These are phyloP conservation scores for Heliconius erato DNA, from an alignment of 2,888 invertebrate species.

Conservation along the genomic window DNA sequence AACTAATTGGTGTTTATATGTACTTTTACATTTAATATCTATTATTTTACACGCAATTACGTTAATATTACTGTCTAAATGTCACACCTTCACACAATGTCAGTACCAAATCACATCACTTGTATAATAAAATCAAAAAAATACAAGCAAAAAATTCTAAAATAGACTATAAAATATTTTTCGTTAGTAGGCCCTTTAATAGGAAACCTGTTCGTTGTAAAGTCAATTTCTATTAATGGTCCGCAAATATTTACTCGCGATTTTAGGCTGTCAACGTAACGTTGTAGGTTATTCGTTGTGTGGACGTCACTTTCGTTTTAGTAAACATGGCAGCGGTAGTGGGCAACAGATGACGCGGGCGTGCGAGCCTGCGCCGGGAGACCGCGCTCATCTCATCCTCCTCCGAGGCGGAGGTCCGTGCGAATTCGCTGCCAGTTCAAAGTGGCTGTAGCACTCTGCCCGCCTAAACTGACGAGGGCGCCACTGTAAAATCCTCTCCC, in stretches of 20 bases:
- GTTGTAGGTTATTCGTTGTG: slow-evolving; percentile 83
- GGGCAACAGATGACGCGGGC: slow-evolving; percentile 84
- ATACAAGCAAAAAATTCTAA: slow-evolving; percentile 42
- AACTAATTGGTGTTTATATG: slow-evolving; percentile 38
- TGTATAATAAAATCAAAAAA: slow-evolving; percentile 50
- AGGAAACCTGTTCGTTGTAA: slow-evolving; percentile 72
- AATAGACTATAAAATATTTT: slow-evolving; percentile 47
- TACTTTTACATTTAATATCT: slow-evolving; percentile 14
- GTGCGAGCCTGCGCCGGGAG: slow-evolving; percentile 78
- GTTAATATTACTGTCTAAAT: slow-evolving; percentile 47
- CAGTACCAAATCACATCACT: slow-evolving; percentile 43
- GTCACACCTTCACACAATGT: slow-evolving; percentile 51
- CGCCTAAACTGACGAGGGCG: slow-evolving; percentile 65
- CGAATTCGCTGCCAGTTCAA: slow-evolving; percentile 66
- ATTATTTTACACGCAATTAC: slow-evolving; percentile 35
- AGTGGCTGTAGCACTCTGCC: slow-evolving; percentile 62
- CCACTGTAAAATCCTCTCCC: slow-evolving; percentile 65
- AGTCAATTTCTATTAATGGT: slow-evolving; percentile 60
- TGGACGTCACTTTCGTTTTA: slow-evolving; percentile 80
- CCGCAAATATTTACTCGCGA: slow-evolving; percentile 61
- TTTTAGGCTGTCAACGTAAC: slow-evolving; percentile 66
- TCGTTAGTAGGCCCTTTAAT: slow-evolving; percentile 48
- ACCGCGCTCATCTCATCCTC: slow-evolving; percentile 75
- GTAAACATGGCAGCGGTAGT: slow-evolving; percentile 83
- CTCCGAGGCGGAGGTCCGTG: slow-evolving; percentile 60